Percentiles rank a stretch among this genome's conserved stretches.
Conservation (phyloP, 2,888 invertebrate genomes). For the Hetaerina titia region DNA sequence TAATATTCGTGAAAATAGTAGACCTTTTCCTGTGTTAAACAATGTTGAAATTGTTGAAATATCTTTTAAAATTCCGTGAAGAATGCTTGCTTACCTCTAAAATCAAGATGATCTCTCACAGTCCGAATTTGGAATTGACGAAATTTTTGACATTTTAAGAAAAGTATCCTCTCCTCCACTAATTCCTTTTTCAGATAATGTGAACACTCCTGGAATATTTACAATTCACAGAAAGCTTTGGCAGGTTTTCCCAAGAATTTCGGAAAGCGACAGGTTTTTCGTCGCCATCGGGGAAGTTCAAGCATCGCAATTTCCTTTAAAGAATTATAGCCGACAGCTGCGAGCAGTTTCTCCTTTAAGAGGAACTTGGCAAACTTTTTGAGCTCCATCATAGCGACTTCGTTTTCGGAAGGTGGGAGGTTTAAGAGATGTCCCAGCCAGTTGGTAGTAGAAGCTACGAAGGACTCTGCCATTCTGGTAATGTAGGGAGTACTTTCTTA, state of each 20-base stretch:
- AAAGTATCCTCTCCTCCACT: too few species aligned
- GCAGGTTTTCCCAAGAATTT: not conserved
- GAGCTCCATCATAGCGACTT: not conserved
- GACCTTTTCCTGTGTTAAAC: too few species aligned
- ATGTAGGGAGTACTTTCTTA: not conserved
- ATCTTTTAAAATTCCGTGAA: too few species aligned
- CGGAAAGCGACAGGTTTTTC: not conserved
- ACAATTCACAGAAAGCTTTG: too few species aligned
- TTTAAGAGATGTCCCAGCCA: not conserved
- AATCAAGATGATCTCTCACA: too few species aligned
- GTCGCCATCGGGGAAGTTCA: not conserved
- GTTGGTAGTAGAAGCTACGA: not conserved
- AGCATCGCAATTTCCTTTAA: conserved; percentile 2
- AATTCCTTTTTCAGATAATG: too few species aligned
- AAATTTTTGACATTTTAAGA: too few species aligned
- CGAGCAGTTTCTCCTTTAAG: not conserved
- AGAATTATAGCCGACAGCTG: not conserved
- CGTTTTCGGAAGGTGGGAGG: not conserved
- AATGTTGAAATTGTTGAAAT: too few species aligned
- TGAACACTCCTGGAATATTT: too few species aligned
- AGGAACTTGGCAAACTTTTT: not conserved
- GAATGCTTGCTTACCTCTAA: too few species aligned
- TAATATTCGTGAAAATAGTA: too few species aligned
- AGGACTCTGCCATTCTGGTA: not conserved
- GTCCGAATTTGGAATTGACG: too few species aligned